phyloP scores from a whole-genome alignment of 2,113 vertebrate species.

The Onychorhynchus coronatus region DNA sequence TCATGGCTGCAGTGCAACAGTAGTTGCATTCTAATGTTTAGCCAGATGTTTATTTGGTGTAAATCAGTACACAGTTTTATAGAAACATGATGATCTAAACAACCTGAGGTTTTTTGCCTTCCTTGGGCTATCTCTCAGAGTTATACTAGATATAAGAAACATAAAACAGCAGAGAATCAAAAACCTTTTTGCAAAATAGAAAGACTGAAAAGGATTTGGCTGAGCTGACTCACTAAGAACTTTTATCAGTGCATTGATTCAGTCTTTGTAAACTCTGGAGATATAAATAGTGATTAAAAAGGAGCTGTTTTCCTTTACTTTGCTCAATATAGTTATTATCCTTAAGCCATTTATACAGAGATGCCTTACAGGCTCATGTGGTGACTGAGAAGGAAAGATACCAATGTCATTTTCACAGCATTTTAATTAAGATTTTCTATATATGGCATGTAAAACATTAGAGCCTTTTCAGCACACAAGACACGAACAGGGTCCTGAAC shows the following conservation, averaged over 20 bases:
- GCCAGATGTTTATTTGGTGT: background rate
- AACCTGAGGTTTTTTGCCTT: background rate
- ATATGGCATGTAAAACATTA: background rate
- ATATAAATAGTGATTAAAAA: background rate
- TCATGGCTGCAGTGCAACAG: background rate
- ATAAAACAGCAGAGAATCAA: background rate
- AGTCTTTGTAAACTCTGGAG: background rate
- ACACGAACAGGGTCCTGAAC: constrained; percentile 36
- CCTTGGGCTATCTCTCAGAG: background rate
- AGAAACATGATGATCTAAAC: background rate
- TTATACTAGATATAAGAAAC: background rate
- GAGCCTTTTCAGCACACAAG: constrained; percentile 33
- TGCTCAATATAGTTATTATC: background rate
- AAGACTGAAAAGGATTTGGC: background rate
- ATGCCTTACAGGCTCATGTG: background rate
- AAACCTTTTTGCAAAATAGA: background rate
- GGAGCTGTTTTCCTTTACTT: background rate
- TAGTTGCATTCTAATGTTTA: background rate
- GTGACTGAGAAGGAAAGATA: background rate
- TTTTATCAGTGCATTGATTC: background rate
- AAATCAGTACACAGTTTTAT: background rate
- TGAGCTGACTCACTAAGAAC: background rate
- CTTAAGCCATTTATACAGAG: background rate
- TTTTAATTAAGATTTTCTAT: constrained; percentile 26
- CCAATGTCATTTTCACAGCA: background rate